A percentile compares a stretch with the other conserved stretches of the same genome.
These are phyloP conservation scores for Vannuccia rotundouncinata DNA, from an alignment of 2,888 invertebrate genomes.

Conservation along the genomic window DNA sequence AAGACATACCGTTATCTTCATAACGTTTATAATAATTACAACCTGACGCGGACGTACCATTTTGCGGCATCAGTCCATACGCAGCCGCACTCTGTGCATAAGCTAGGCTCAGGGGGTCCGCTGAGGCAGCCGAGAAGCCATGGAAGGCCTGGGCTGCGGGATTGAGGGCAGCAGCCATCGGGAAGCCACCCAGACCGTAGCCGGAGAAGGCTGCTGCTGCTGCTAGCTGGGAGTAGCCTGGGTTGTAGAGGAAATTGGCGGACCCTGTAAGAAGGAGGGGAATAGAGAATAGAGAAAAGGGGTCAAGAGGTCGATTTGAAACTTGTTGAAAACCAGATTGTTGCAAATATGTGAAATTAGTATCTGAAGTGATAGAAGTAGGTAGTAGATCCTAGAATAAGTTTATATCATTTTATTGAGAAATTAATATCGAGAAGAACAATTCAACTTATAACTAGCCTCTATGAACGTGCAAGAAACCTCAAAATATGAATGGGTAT, in stretches of 20 bases:
- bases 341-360: no score
- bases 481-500: no score
- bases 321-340: no score
- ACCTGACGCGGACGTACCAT: background rate
- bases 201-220: constrained; percentile 8
- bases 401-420: no score
- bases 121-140: background rate
- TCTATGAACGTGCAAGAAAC: no score
- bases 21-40: background rate
- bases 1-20: no score
- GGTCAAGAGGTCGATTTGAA: no score
- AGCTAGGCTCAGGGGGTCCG: background rate
- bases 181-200: background rate
- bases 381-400: no score
- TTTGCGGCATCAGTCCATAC: background rate
- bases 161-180: background rate
- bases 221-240: constrained; percentile 4
- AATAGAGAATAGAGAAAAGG: no score
- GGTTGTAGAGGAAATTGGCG: constrained; percentile 9
- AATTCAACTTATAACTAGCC: no score
- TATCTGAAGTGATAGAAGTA: no score
- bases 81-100: background rate
- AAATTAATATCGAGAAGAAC: no score
- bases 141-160: constrained; percentile 8
- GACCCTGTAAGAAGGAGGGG: background rate